Evolutionary conservation across 2,888 invertebrate genomes (phyloP), one percentile per base, ranked within the genome.

Genomic region (Cantharis lateralis): DNA sequence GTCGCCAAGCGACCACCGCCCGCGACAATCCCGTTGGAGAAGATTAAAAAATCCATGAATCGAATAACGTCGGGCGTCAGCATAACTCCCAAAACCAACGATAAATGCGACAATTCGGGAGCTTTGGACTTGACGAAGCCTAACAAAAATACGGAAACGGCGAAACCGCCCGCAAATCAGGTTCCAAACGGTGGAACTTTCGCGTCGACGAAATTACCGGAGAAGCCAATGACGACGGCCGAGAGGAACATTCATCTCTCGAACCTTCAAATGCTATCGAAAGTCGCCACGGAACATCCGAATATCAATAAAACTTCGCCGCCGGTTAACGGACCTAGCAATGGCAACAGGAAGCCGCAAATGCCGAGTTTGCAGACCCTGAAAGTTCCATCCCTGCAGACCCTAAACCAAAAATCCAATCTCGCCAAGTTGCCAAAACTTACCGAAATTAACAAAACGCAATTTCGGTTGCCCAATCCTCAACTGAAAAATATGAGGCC

Each of bases 191-290:
- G 82, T 3, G 71, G 79, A 9, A 79, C 75, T 10, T 68, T 79
- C 0, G 62, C 79, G 9, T 80, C 82, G 63, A 80, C 81, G 16
- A 71, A 80, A 62, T 10, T 78, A 4, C 13, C 77, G 9, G 77
- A 74, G 15, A 66, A 66, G 10, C 69, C 74, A 9, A 70, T 72
- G 1, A 72, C 71, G 68, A 74, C 77, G 3, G 28, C 75, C 18
- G 84, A 85, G 62, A 83, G 80, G 66, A 85, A 82, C 72, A 78
- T 82, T n/a, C 84, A 84, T 32, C 76, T 87, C 15, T 87, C 87
- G 10, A 92, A 92, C 83, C 86, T 92, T 71, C 91, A 92, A 84
- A 88, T 92, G 87, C 85, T 92, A 20, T 88, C 87, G 5, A 88
- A 88, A 78, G 88, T 88, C 1, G 88, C 88, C 0, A 82, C 85